A percentile compares a stretch with the other conserved stretches of the same genome.
phyloP scores from a whole-genome alignment of 2,113 vertebrate species.

The Phylloscopus trochilus region DNA sequence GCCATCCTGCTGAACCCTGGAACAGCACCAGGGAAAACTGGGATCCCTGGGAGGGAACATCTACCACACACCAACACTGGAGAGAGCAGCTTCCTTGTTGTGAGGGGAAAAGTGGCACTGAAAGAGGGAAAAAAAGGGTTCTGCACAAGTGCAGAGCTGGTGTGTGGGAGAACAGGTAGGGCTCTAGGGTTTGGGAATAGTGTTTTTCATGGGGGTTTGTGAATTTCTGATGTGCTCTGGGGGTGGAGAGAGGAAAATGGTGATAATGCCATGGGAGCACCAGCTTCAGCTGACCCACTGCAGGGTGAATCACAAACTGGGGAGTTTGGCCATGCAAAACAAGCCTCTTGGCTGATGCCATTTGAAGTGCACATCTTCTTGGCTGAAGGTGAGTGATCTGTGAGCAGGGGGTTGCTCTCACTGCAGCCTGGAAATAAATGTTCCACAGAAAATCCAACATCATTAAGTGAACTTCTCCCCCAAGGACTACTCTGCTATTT shows the following conservation, averaged over 20 bases:
- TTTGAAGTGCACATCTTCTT: not conserved
- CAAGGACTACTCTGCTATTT: not conserved
- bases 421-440: not conserved
- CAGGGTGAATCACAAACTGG: not conserved
- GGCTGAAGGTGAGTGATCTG: not conserved
- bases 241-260: not conserved
- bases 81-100: not conserved
- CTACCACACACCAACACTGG: not conserved
- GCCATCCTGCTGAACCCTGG: not conserved
- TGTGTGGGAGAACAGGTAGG: not conserved
- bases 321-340: not conserved
- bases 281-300: not conserved
- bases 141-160: not conserved
- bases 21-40: fast-evolving
- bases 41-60: not conserved
- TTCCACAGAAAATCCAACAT: not conserved
- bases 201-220: not conserved
- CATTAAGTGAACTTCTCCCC: not conserved
- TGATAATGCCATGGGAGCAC: not conserved
- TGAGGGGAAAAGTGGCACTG: not conserved
- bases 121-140: not conserved
- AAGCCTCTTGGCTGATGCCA: not conserved
- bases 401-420: not conserved
- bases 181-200: not conserved
- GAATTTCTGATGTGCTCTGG: not conserved